Evolutionary conservation across 2,113 vertebrate species (phyloP).

Genomic region (pig (Sus scrofa)): T2T-Sscrofa CM000815.6:91669501-91670000

Average conservation of each 20-base stretch:
- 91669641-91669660: background rate
- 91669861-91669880: too few species aligned
- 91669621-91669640: background rate
- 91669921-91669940: too few species aligned
- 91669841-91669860: too few species aligned
- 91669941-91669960: too few species aligned
- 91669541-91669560: background rate
- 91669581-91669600: background rate
- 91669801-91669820: background rate
- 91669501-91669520: background rate
- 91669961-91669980: too few species aligned
- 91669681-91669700: rapidly evolving
- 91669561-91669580: background rate
- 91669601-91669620: background rate
- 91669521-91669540: background rate
- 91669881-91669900: too few species aligned
- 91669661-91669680: background rate
- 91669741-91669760: background rate
- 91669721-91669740: background rate
- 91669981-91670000: too few species aligned
- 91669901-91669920: too few species aligned
- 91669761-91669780: background rate
- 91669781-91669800: background rate
- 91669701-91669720: background rate
- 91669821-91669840: too few species aligned